Percentiles rank a stretch among this genome's conserved stretches.
phyloP scores from a whole-genome alignment of 2,888 invertebrate species.

The Apeira syringaria region DNA sequence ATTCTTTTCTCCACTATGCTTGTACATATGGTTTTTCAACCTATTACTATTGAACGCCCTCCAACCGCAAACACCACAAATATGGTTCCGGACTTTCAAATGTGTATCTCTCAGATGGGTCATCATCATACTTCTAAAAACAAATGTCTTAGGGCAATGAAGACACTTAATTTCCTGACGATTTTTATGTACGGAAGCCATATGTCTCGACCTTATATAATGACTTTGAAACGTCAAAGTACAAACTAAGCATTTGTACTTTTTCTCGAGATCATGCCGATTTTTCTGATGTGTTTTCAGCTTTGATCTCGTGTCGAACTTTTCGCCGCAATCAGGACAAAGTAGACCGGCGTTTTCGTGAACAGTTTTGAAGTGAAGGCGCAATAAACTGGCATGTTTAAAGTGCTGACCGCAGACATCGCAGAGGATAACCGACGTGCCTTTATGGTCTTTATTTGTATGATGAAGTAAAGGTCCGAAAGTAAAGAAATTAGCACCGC shows the following conservation, averaged over 20 bases:
- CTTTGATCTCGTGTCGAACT: slow-evolving; percentile 75
- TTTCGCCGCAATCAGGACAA: slow-evolving; percentile 71
- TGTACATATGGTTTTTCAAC: slow-evolving; percentile 77
- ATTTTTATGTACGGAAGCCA: slow-evolving; percentile 69
- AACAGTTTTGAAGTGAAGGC: slow-evolving; percentile 60
- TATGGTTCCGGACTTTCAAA: slow-evolving; percentile 65
- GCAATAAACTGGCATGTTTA: slow-evolving; percentile 58
- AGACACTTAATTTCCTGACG: slow-evolving; percentile 68
- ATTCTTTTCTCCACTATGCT: slow-evolving; percentile 75
- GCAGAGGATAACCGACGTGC: slow-evolving; percentile 65
- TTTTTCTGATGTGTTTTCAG: slow-evolving; percentile 74
- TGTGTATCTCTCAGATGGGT: slow-evolving; percentile 68
- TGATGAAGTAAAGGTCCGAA: slow-evolving; percentile 70
- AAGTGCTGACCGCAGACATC: slow-evolving; percentile 74
- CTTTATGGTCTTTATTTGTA: slow-evolving; percentile 74
- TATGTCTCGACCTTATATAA: slow-evolving; percentile 66
- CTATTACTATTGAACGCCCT: slow-evolving; percentile 74
- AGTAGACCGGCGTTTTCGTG: slow-evolving; percentile 63
- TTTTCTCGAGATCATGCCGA: slow-evolving; percentile 71
- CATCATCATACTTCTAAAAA: slow-evolving; percentile 76
- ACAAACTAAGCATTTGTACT: slow-evolving; percentile 77
- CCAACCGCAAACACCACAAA: slow-evolving; percentile 70
- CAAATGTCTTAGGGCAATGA: slow-evolving; percentile 72
- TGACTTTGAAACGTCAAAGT: slow-evolving; percentile 64
- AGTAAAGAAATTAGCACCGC: slow-evolving; percentile 64